These are phyloP conservation scores for Strix uralensis DNA, from an alignment of 2,113 vertebrate genomes.

Conservation along the genomic window DNA sequence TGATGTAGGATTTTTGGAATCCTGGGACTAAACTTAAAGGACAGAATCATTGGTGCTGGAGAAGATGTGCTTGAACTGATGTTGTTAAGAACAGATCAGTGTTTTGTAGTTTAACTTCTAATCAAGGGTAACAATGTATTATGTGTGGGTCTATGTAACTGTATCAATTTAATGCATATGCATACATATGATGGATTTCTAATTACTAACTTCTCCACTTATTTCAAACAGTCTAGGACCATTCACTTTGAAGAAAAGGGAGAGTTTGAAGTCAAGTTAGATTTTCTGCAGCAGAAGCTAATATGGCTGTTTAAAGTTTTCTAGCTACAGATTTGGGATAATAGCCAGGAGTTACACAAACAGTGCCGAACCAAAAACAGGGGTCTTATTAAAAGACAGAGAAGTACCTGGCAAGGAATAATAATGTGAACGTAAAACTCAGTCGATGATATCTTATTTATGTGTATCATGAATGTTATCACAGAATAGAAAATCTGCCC, in stretches of 20 bases:
- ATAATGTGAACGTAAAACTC: not conserved
- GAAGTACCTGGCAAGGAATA: not conserved
- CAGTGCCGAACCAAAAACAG: not conserved
- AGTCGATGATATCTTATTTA: not conserved
- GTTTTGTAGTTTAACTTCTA: not conserved
- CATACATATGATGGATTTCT: not conserved
- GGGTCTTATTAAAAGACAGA: not conserved
- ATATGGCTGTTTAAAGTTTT: not conserved
- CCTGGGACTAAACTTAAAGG: not conserved
- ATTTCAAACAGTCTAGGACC: not conserved
- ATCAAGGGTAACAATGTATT: not conserved
- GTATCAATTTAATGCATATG: not conserved
- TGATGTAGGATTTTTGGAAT: not conserved
- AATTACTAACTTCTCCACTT: not conserved
- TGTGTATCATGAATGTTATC: not conserved
- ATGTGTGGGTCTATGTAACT: not conserved
- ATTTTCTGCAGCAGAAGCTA: not conserved
- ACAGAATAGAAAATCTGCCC: not conserved
- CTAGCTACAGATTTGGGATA: not conserved
- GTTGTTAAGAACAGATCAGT: not conserved
- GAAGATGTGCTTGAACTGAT: not conserved
- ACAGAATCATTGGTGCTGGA: not conserved
- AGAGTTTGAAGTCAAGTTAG: not conserved
- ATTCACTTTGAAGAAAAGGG: not conserved
- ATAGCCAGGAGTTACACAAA: not conserved